phyloP scores from a whole-genome alignment of 2,888 invertebrate genomes.

The Pyrrhia umbra region DNA sequence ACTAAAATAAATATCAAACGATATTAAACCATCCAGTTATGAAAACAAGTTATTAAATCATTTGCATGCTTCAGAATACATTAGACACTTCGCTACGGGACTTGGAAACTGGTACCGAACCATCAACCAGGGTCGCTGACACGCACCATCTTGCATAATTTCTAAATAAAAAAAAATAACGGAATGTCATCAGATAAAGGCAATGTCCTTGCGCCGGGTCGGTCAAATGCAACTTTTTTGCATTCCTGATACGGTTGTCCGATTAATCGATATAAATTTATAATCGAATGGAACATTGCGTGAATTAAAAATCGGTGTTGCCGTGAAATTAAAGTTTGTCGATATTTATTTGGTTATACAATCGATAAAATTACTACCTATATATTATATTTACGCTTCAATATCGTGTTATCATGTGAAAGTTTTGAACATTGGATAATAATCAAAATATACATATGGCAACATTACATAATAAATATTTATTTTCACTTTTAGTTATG shows the following conservation, averaged over 20 bases:
- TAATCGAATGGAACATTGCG: conserved; percentile 13
- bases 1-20: conserved; percentile 6
- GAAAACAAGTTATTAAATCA: conserved; percentile 25
- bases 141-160: conserved; percentile 58
- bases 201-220: conserved; percentile 48
- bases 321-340: conserved; percentile 16
- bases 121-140: conserved; percentile 48
- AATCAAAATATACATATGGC: background rate
- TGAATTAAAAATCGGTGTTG: conserved; percentile 22
- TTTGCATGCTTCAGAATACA: conserved; percentile 29
- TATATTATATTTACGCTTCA: background rate
- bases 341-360: background rate
- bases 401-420: background rate
- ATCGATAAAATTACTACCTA: background rate
- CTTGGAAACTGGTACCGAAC: conserved; percentile 48
- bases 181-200: conserved; percentile 47
- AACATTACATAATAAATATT: background rate
- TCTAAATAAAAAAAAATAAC: conserved; percentile 50
- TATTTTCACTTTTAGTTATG: no score
- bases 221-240: conserved; percentile 42
- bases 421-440: background rate
- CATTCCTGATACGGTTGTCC: conserved; percentile 26
- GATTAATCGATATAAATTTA: conserved; percentile 2
- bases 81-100: conserved; percentile 38
- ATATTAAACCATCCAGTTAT: conserved; percentile 15